Percentiles rank a stretch among this genome's conserved stretches.
Conservation (phyloP, 2,113 vertebrate species). For the Odocoileus virginianus region DNA sequence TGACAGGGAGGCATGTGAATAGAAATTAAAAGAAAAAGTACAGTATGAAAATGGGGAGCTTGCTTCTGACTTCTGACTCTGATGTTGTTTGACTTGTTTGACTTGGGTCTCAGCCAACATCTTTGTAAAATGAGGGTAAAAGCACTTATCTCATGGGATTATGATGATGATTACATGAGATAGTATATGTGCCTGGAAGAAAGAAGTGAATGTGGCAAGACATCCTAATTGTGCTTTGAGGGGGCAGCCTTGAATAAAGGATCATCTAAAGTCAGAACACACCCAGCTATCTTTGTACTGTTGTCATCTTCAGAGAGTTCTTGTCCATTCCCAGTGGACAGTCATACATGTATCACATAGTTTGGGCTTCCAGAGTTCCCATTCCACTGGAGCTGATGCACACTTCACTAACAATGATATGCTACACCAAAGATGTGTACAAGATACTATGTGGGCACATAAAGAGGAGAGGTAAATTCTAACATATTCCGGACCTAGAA, state of each 20-base stretch:
- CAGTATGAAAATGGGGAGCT: neutral
- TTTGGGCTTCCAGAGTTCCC: neutral
- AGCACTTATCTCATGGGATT: neutral
- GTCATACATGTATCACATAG: accelerated
- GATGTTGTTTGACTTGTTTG: neutral
- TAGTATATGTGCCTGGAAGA: neutral
- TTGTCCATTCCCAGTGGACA: neutral
- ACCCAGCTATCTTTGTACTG: neutral
- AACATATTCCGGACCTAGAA: neutral
- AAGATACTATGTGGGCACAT: neutral
- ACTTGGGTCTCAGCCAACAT: neutral
- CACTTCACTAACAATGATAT: no score
- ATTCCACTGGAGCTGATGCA: neutral
- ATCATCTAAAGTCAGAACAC: neutral
- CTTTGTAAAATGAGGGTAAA: neutral
- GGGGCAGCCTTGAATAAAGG: neutral
- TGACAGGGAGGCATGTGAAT: neutral
- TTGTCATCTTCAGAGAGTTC: neutral
- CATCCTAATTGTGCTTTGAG: neutral
- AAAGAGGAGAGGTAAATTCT: neutral
- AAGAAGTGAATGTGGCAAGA: neutral
- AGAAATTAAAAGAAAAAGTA: neutral
- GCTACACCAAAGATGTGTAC: neutral
- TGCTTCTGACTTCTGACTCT: neutral
- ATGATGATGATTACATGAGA: neutral